Percentiles rank a stretch among this genome's conserved stretches.
These are phyloP conservation scores for Galeruca laticollis DNA, from an alignment of 2,888 invertebrate genomes.

Conservation along the genomic window DNA sequence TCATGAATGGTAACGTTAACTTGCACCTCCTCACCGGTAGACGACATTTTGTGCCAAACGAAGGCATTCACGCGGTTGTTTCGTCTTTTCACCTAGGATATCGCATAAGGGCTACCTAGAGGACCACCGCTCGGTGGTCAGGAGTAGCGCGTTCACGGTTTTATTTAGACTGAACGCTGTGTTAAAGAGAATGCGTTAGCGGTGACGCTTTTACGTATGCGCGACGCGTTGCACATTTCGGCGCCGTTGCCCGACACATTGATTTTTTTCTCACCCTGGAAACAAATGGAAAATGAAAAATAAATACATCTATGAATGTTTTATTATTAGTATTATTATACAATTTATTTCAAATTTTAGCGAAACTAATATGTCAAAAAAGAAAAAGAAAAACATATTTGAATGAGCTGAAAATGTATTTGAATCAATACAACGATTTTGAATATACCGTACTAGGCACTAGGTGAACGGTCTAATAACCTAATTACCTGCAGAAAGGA, in stretches of 20 bases:
- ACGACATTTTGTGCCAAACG: conserved; percentile 65
- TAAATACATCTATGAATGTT: background rate
- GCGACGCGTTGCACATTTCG: conserved; percentile 21
- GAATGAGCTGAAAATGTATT: background rate
- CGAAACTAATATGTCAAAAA: too few relatives aligned
- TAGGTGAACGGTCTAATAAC: conserved; percentile 15
- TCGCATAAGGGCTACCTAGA: conserved; percentile 25
- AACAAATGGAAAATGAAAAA: background rate
- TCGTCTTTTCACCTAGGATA: conserved; percentile 15
- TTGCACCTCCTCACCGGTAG: conserved; percentile 37
- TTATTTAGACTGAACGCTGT: conserved; percentile 25
- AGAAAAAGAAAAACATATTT: background rate
- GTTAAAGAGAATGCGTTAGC: conserved; percentile 9
- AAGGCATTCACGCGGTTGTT: conserved; percentile 57
- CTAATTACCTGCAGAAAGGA: background rate
- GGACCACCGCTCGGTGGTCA: conserved; percentile 18
- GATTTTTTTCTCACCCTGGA: conserved; percentile 26
- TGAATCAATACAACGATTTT: conserved; percentile 1
- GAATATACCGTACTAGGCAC: conserved; percentile 13
- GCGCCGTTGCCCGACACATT: conserved; percentile 26
- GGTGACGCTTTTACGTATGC: conserved; percentile 18
- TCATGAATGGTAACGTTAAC: conserved; percentile 60
- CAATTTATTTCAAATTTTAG: too few relatives aligned
- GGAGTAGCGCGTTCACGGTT: conserved; percentile 18
- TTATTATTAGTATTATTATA: too few relatives aligned